Base-by-base conservation (phyloP, 1,140 invertebrate genomes). In the Theocolax elegans region DNA sequence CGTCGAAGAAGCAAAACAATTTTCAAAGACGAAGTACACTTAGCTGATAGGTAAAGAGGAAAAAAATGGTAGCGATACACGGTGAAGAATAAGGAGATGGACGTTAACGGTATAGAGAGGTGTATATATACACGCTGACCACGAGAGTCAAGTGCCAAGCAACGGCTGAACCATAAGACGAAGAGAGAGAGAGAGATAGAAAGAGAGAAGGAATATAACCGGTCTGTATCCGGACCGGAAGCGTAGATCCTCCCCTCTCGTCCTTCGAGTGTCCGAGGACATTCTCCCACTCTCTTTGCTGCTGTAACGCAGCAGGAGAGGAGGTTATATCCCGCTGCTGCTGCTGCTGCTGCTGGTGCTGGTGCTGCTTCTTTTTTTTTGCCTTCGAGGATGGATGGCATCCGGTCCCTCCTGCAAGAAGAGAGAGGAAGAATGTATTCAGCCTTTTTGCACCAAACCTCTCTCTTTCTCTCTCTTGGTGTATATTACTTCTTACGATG, bases 191-290 rank as follows among this genome's bases (percentile, higher is more conserved):
- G 42, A 40, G 68, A 64, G 42, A 15, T n/a, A 62, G 49, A 60
- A 1, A 27, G 40, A 40, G 68, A 64, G 27, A 42, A 75, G 74
- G 62, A 72, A 74, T 51, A 81, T 77, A 86, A 85, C 84, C 84
- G 84, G 84, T 85, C 80, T 73, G 83, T 80, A 85, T 83, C 81
- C 82, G 80, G 82, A 84, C 83, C 84, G 84, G 84, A 86, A 86
- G 82, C 80, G 74, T 77, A 79, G 80, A 82, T 80, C 81, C 77
- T 29, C 51, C 29, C 63, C 71, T 78, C 77, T 65, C 31, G 31
- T 35, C 31, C 31, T 80, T 76, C 76, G 73, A 63, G 64, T 35
- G n/a, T 25, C 49, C 21, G 42, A 44, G 31, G 29, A 15, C n/a
- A 40, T 15, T 49, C 53, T 46, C 29, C 35, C 35, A 53, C 31